Percentiles rank a stretch among this genome's conserved stretches.
phyloP scores from a whole-genome alignment of 2,113 vertebrate species.

The Sminthopsis crassicaudata region DNA sequence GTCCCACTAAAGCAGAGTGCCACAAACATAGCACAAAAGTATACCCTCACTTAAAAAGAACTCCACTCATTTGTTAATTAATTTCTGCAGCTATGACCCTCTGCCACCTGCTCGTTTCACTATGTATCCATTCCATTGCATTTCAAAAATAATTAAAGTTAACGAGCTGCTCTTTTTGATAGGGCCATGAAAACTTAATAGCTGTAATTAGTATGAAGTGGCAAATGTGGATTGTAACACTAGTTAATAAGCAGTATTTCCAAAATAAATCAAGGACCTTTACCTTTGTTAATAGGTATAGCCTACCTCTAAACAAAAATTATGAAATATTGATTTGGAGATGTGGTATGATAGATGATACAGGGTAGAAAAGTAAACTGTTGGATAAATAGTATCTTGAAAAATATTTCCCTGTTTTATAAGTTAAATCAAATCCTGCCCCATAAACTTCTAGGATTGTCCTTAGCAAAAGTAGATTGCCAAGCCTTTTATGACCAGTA shows the following conservation, averaged over 20 bases:
- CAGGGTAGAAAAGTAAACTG: constrained; percentile 51
- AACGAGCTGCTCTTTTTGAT: constrained; percentile 82
- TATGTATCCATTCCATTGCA: constrained; percentile 76
- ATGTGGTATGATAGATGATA: constrained; percentile 49
- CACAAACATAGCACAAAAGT: constrained; percentile 54
- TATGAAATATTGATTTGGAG: constrained; percentile 69
- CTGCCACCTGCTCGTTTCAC: constrained; percentile 75
- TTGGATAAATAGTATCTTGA: constrained; percentile 48
- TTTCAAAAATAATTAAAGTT: constrained; percentile 84
- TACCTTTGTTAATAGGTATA: constrained; percentile 72
- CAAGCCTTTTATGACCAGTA: neutral
- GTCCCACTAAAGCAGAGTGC: neutral
- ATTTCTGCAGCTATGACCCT: constrained; percentile 70
- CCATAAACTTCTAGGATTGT: neutral
- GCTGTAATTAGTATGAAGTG: constrained; percentile 78
- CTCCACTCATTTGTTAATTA: constrained; percentile 74
- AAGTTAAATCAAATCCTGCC: constrained; percentile 34
- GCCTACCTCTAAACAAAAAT: constrained; percentile 60
- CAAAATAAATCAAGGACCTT: constrained; percentile 74
- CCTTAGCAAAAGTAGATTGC: neutral
- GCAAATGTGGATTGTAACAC: constrained; percentile 76
- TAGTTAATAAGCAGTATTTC: constrained; percentile 78
- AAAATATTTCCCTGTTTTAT: constrained; percentile 16
- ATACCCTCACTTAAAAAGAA: constrained; percentile 44
- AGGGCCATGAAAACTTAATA: constrained; percentile 80